phyloP scores from a whole-genome alignment of 2,888 invertebrate species.

The Anodontia alba region DNA sequence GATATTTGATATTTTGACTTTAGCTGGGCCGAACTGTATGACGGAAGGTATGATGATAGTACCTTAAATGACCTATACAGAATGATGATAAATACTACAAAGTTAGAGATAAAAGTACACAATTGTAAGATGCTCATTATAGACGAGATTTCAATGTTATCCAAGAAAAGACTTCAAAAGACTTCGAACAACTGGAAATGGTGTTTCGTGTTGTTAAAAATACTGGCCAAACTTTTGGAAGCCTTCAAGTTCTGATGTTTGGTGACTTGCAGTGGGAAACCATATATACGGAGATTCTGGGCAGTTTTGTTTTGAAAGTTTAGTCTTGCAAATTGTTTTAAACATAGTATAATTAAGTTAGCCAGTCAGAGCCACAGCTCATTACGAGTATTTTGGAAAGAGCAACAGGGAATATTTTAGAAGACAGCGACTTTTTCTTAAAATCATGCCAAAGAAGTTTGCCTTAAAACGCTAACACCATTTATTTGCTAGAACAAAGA shows the following conservation, averaged over 20 bases:
- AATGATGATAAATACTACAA: constrained; percentile 5
- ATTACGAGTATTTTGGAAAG: not conserved
- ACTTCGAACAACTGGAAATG: constrained; percentile 2
- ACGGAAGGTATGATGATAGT: not conserved
- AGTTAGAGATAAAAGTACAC: not conserved
- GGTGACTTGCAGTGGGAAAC: not conserved
- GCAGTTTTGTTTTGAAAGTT: not conserved
- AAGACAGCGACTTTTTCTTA: not conserved
- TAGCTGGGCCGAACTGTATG: constrained; percentile 1
- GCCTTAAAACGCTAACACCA: not conserved
- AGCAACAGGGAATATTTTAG: not conserved
- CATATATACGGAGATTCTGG: not conserved
- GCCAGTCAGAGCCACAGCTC: not conserved
- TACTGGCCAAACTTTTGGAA: not conserved
- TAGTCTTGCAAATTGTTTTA: not conserved
- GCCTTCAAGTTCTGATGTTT: not conserved
- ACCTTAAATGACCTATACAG: not conserved
- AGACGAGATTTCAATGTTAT: constrained; percentile 2
- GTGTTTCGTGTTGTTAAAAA: not conserved
- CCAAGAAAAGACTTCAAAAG: no score
- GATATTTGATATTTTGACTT: not conserved
- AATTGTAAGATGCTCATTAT: not conserved
- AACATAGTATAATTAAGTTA: not conserved
- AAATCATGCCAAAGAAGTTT: not conserved
- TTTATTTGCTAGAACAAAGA: not conserved